phyloP scores from a whole-genome alignment of 2,797 vertebrate species.

The Chrosomus eos region DNA sequence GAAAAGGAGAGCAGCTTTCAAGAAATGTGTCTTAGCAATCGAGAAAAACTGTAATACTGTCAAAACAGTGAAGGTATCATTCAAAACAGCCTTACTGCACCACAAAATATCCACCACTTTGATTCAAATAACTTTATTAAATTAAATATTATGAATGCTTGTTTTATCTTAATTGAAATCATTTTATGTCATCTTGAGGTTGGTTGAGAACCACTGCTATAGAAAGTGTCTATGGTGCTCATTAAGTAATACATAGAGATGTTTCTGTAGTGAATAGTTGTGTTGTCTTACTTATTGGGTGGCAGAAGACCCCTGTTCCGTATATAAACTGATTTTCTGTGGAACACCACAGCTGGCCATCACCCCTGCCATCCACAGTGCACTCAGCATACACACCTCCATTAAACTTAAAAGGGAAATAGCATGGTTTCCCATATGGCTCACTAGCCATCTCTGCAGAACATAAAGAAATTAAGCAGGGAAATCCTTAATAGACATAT shows the following conservation, averaged over 20 bases:
- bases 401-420: conserved; percentile 89
- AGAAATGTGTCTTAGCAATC: too few relatives aligned
- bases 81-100: neutral
- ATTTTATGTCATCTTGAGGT: neutral
- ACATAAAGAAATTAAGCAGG: neutral
- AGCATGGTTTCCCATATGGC: conserved; percentile 84
- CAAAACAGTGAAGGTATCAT: neutral
- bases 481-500: neutral
- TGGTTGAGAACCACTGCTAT: neutral
- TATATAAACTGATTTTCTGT: conserved; percentile 85
- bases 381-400: conserved; percentile 90
- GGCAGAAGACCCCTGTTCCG: conserved; percentile 85
- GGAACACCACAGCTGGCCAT: conserved; percentile 88
- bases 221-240: neutral
- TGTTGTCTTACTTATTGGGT: conserved; percentile 65
- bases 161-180: neutral
- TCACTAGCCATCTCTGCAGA: conserved; percentile 85
- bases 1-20: too few relatives aligned
- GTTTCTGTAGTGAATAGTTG: neutral
- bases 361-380: conserved; percentile 82
- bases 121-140: neutral
- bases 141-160: neutral
- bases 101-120: neutral
- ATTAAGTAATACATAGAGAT: neutral
- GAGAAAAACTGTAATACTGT: too few relatives aligned